Conservation (phyloP, 1,140 invertebrate species). For the Hylaeus volcanicus region DNA sequence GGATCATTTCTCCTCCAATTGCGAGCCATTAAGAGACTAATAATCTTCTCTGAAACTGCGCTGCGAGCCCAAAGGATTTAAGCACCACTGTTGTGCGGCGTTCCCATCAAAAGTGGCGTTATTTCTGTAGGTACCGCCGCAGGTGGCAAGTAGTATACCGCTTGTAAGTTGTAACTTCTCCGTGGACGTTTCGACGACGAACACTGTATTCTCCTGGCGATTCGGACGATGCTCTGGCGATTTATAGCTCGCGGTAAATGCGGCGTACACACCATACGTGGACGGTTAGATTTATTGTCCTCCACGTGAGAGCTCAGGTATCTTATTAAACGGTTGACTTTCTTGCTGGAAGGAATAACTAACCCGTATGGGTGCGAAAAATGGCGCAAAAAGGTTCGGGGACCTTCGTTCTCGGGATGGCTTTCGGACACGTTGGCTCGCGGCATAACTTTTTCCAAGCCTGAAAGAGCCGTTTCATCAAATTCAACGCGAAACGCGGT, state of each 20-base stretch:
- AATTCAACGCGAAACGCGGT: conserved; percentile 26
- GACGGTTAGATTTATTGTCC: conserved; percentile 39
- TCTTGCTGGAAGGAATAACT: neutral
- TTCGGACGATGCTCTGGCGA: conserved; percentile 31
- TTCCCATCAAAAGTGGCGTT: conserved; percentile 3
- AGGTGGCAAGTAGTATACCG: conserved; percentile 16
- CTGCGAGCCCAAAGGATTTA: too few species aligned
- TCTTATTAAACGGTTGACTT: conserved; percentile 44
- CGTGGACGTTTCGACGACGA: conserved; percentile 24
- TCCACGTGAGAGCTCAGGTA: conserved; percentile 26
- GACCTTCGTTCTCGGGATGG: too few species aligned
- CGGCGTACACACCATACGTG: conserved; percentile 24
- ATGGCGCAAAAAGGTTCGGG: too few species aligned
- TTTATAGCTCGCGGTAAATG: conserved; percentile 46
- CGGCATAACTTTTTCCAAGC: too few species aligned
- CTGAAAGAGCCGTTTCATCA: neutral
- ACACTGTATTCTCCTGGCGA: neutral
- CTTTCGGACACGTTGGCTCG: too few species aligned
- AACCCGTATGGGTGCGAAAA: neutral
- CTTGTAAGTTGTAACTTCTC: conserved; percentile 37
- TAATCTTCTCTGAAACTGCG: too few species aligned
- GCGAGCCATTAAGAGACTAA: too few species aligned
- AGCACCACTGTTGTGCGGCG: neutral
- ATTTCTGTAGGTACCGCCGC: neutral
- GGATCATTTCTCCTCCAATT: too few species aligned